These are phyloP conservation scores for Temnothorax unifasciatus DNA, from an alignment of 2,888 invertebrate genomes.

Conservation along the genomic window DNA sequence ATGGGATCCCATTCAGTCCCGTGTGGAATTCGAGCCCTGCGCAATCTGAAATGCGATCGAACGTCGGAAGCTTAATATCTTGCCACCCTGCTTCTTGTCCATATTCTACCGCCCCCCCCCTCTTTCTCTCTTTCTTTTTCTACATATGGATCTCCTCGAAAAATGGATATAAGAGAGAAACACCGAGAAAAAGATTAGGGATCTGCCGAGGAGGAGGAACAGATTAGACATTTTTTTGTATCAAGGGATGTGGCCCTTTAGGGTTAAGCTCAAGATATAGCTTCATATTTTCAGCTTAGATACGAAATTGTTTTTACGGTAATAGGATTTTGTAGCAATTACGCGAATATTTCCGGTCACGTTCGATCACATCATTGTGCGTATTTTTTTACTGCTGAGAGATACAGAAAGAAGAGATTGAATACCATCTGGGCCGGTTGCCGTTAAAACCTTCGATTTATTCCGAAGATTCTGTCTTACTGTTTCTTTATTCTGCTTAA, in stretches of 20 bases:
- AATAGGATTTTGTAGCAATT: not conserved
- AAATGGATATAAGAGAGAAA: slow-evolving; percentile 56
- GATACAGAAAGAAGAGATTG: not conserved
- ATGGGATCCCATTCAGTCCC: slow-evolving; percentile 78
- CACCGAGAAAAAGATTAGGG: slow-evolving; percentile 22
- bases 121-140: not conserved
- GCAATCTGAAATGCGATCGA: slow-evolving; percentile 80
- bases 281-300: not conserved
- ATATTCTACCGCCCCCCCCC: not conserved
- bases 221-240: slow-evolving; percentile 32
- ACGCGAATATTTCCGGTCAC: not conserved
- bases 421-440: not conserved
- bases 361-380: not conserved
- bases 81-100: slow-evolving; percentile 55
- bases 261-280: not conserved
- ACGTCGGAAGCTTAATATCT: slow-evolving; percentile 75
- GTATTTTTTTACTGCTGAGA: not conserved
- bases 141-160: slow-evolving; percentile 34
- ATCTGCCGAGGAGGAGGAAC: not conserved
- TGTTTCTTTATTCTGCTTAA: slow-evolving; percentile 20
- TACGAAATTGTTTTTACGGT: not conserved
- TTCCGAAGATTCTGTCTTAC: not conserved
- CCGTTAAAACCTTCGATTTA: slow-evolving; percentile 6
- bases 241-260: not conserved
- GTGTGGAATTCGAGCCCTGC: slow-evolving; percentile 74